phyloP scores from a whole-genome alignment of 2,113 vertebrate species.

The Podocnemis expansa region DNA sequence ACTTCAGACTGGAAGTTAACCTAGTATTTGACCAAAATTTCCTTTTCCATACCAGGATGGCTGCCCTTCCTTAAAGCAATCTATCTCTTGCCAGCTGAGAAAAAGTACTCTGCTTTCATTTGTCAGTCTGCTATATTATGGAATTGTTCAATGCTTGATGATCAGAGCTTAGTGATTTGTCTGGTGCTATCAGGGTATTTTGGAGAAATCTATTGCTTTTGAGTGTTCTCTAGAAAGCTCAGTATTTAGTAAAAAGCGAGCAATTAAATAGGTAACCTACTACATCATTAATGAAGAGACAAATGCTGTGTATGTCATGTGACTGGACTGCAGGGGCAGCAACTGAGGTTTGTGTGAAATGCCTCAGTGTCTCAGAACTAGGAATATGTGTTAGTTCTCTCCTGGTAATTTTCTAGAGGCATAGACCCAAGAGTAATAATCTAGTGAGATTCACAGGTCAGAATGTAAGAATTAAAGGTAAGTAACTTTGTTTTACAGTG shows the following conservation, averaged over 20 bases:
- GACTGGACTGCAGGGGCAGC: neutral
- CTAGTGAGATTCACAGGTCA: neutral
- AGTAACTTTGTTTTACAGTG: neutral
- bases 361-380: neutral
- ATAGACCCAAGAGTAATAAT: neutral
- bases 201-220: neutral
- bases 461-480: neutral
- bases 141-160: neutral
- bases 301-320: neutral
- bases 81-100: neutral
- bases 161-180: neutral
- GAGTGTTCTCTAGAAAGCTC: neutral
- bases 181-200: neutral
- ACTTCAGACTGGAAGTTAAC: neutral
- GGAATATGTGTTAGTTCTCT: neutral
- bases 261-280: neutral
- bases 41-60: neutral
- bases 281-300: neutral
- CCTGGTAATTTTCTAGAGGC: neutral
- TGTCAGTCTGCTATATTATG: neutral
- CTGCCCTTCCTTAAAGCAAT: neutral
- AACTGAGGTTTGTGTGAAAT: neutral
- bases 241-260: neutral
- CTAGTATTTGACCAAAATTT: neutral
- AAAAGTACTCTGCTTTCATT: neutral